Base-by-base conservation (phyloP, 1,140 invertebrate species). In the Matsumurasca onukii region DNA sequence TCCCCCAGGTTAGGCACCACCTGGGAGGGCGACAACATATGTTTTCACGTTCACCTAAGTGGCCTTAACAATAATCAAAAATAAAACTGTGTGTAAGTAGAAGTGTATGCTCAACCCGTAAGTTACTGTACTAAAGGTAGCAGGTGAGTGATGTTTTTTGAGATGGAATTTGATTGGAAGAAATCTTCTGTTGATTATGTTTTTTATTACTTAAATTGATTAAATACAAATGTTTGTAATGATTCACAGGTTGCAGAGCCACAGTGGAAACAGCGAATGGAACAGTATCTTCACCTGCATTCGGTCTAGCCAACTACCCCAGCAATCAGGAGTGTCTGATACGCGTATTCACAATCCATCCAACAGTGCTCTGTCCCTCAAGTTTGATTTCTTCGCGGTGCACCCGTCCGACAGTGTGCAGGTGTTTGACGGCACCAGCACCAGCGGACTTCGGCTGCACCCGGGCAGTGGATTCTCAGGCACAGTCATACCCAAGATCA, bases 311-410 rank as follows among this genome's bases (percentile, higher is more conserved):
- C 31, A 86, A 90, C 68, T 97, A 97, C 78, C 94, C 95, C 0
- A 92, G 90, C 75, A 97, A 97, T 78, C 93, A 96, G 77, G 93
- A 95, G 77, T 97, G 94, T 77, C 84, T 91, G 51, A 95, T 94
- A 73, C 89, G 89, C 89, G 89, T 76, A 88, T 97, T n/a, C 89
- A 88, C 71, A 92, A 94, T 77, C 92, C 91, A 0, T 86, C 86
- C 25, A 87, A 90, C 45, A 89, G 92, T 17, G 90, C 94, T 0
- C 79, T 98, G 1, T 96, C 94, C 0, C 78, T 98, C 2, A 93
- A 91, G 78, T 96, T 97, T 73, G 86, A 91, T 71, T 86, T 89
- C 67, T 96, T 97, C 75, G 86, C 89, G 70, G 90, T 98, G 52
- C 91, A 95, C 75, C 85, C 88, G 75, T 91, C 92, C 52, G 95